These are phyloP conservation scores for Trichomalopsis sarcophagae DNA, from an alignment of 1,140 invertebrate species.

Conservation along the genomic window DNA sequence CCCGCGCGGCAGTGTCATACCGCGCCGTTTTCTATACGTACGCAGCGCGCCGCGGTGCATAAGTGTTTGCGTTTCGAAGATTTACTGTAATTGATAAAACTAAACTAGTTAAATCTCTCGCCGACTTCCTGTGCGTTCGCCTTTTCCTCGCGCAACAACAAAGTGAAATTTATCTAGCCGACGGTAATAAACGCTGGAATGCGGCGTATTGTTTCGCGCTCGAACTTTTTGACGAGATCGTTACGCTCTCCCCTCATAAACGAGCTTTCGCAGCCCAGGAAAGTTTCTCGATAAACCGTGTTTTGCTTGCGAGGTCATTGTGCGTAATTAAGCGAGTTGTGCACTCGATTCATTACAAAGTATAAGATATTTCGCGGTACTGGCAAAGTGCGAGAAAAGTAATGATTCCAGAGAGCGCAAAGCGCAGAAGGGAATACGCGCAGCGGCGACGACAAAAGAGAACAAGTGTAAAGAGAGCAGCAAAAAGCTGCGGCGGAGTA, in stretches of 20 bases:
- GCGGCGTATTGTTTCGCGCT: not conserved
- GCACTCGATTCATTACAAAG: slow-evolving; percentile 6
- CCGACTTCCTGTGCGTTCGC: not conserved
- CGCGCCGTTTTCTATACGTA: not conserved
- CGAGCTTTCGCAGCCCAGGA: not conserved
- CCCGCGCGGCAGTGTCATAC: not conserved
- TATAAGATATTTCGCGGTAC: not conserved
- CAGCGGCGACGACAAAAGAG: not conserved
- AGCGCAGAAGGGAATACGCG: not conserved
- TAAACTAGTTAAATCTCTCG: not conserved
- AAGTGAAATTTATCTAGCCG: not conserved
- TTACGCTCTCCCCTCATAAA: not conserved
- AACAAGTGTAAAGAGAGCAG: slow-evolving; percentile 13
- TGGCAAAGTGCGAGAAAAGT: slow-evolving; percentile 1
- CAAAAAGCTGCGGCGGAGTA: not conserved
- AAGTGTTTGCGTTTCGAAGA: not conserved
- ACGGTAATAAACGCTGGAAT: not conserved
- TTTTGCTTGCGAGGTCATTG: not conserved
- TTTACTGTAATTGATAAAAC: slow-evolving; percentile 3
- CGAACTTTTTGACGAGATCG: not conserved
- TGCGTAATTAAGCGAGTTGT: not conserved
- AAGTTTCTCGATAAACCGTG: no score
- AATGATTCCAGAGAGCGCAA: not conserved
- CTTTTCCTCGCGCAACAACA: not conserved
- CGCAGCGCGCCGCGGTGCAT: no score